phyloP scores from a whole-genome alignment of 2,797 vertebrate genomes.

The Lutra lutra region DNA sequence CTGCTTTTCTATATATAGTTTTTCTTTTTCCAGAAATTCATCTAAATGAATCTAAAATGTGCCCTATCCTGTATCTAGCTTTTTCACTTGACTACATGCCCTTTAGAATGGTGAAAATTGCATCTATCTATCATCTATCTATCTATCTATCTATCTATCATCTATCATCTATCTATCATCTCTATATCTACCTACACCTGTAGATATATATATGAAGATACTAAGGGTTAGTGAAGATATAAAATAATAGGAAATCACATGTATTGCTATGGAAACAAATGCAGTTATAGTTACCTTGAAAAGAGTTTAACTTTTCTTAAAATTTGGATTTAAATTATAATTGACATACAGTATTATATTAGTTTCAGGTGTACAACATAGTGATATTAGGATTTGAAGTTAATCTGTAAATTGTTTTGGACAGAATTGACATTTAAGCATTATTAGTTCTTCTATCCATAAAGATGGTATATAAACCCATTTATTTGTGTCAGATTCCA shows the following conservation, averaged over 20 bases:
- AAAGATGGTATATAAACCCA: neutral
- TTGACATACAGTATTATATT: neutral
- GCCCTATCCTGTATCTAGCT: neutral
- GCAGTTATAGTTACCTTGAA: neutral
- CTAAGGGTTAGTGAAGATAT: neutral
- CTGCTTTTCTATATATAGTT: neutral
- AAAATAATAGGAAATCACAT: neutral
- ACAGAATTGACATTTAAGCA: neutral
- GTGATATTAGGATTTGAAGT: neutral
- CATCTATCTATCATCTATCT: neutral
- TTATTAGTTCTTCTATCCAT: neutral
- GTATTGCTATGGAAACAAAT: neutral
- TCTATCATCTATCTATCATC: too few species aligned
- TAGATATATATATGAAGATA: neutral
- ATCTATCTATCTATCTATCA: neutral
- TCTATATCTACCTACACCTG: neutral
- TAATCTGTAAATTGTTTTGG: neutral
- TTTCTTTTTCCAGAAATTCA: neutral
- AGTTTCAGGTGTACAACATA: neutral
- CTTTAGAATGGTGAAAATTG: neutral
- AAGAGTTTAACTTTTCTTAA: neutral
- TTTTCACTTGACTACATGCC: neutral
- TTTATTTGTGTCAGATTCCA: neutral
- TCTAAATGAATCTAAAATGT: neutral
- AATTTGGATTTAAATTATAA: neutral